phyloP scores from a whole-genome alignment of 2,888 invertebrate genomes.

The Axea sp. region DNA sequence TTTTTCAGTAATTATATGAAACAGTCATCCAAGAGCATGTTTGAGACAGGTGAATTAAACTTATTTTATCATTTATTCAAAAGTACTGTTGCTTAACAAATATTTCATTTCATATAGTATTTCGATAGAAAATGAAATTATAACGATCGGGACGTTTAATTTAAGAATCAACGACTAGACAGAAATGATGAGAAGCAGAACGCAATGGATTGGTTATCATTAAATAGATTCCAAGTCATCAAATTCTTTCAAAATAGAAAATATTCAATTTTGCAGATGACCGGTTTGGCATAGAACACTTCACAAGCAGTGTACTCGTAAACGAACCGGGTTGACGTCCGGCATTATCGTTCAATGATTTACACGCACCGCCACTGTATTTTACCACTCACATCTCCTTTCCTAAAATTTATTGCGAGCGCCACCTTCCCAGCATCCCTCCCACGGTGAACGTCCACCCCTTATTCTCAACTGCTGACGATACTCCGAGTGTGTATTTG shows the following conservation, averaged over 20 bases:
- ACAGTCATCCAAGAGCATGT: too few relatives aligned
- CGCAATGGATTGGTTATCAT: constrained; percentile 32
- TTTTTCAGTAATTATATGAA: too few relatives aligned
- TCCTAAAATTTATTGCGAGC: constrained; percentile 72
- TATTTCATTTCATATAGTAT: neutral
- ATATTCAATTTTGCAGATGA: constrained; percentile 61
- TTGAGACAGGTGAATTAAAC: too few relatives aligned
- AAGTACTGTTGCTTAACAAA: too few relatives aligned
- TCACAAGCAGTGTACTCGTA: constrained; percentile 66
- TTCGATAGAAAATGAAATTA: constrained; percentile 1
- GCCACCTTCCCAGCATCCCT: constrained; percentile 50
- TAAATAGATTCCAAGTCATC: constrained; percentile 54
- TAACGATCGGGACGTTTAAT: neutral
- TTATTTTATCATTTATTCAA: too few relatives aligned
- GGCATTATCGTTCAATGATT: constrained; percentile 76
- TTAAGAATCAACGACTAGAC: constrained; percentile 20
- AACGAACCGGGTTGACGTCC: constrained; percentile 74
- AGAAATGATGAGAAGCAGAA: constrained; percentile 24
- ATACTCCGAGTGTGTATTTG: constrained; percentile 36
- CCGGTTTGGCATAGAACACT: constrained; percentile 39
- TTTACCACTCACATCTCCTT: constrained; percentile 75
- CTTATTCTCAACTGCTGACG: constrained; percentile 47
- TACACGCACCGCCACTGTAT: constrained; percentile 73
- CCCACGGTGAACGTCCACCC: constrained; percentile 30
- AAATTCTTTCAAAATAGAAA: constrained; percentile 56